Base-by-base conservation (phyloP, 2,888 invertebrate genomes). In the Hypomecis atomaria region DNA sequence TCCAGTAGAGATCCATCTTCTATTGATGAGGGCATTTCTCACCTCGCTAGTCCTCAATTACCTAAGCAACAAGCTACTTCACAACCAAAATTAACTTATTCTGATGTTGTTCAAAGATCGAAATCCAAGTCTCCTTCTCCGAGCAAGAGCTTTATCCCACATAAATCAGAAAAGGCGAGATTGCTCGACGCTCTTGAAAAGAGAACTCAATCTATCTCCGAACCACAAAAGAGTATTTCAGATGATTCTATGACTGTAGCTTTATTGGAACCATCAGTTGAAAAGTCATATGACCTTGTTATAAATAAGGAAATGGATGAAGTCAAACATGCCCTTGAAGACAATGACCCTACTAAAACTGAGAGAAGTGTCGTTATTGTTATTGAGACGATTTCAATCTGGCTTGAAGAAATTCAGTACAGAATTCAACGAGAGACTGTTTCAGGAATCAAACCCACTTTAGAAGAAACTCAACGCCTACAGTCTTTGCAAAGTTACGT, bases 321-420 rank as follows among this genome's bases (percentile, higher is more conserved):
- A 59, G 79, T 96, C 6, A 93, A 93, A 74, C 87, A 90, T 61
- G 95, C 96, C 1, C 89, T 96, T 9, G 88, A 94, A 54, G 88
- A 83, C 66, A 92, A 94, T 44, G 94, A 96, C 79, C 88, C 93
- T 4, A 84, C 88, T 0, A 86, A 94, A 10, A 94, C 96, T 45
- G 96, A 97, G 83, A 95, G 94, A 73, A 95, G 94, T 47, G 93
- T 97, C 9, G 94, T 96, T 8, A 95, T 95, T 33, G 94, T 97
- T 0, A 95, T 97, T 52, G 96, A 97, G 84, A 96, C 95, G 0
- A 96, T 98, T 47, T 96, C 97, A 0, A 95, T 95, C 10, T 97
- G 97, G 96, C 83, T 98, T 48, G 96, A 97, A 88, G 96, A 96
- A 36, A 96, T 97, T 65, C 97, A 97, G 81, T 97, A 97, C 73